Evolutionary conservation across 2,113 vertebrate genomes (phyloP).

Genomic region (Aleadryas rufinucha): DNA sequence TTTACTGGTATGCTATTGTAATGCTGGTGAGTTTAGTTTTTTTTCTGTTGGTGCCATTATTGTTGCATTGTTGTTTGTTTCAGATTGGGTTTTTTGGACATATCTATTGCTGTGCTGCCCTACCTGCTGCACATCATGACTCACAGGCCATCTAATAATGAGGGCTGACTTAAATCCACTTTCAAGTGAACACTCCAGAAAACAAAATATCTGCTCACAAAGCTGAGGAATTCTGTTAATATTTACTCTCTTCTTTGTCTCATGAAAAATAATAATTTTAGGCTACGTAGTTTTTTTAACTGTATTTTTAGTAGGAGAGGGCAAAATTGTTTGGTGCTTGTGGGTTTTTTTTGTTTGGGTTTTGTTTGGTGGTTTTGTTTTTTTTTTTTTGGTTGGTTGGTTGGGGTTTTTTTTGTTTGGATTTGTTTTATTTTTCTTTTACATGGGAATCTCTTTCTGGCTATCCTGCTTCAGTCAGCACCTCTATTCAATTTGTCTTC

Average conservation of each 20-base stretch:
- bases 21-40: background rate
- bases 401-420: too few species aligned
- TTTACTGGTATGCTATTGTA: background rate
- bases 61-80: background rate
- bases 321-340: background rate
- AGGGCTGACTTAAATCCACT: background rate
- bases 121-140: rapidly evolving
- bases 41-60: background rate
- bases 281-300: background rate
- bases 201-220: background rate
- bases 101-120: rapidly evolving
- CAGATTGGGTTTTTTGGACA: background rate
- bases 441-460: background rate
- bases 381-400: too few species aligned
- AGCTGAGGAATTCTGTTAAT: background rate
- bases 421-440: background rate
- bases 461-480: background rate
- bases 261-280: background rate
- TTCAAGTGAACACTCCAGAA: background rate
- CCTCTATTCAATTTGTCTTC: background rate
- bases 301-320: background rate
- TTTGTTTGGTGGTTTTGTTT: too few species aligned
- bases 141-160: background rate
- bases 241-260: background rate
- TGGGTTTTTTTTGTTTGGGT: too few species aligned